Percentiles rank a stretch among this genome's conserved stretches.
Conservation (phyloP, 1,140 invertebrate genomes). For the Glomeris maerens region DNA sequence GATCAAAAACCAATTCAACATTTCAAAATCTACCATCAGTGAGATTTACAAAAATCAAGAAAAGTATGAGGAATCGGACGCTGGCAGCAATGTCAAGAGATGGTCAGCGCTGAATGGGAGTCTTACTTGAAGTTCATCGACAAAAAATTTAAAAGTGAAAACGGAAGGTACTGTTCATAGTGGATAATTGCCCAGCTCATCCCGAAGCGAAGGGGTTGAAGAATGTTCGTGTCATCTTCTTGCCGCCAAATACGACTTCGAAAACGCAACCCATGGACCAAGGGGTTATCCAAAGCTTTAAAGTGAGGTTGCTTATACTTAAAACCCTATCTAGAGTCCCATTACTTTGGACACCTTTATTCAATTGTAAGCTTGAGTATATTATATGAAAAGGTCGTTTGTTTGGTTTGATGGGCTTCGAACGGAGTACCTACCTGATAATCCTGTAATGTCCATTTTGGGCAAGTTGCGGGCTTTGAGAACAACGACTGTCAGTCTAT, state of each 20-base stretch:
- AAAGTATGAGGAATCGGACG: too few relatives aligned
- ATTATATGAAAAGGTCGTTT: too few relatives aligned
- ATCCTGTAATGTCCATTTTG: conserved; percentile 86
- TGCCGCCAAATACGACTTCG: too few relatives aligned
- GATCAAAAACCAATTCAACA: too few relatives aligned
- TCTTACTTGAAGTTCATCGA: conserved; percentile 20
- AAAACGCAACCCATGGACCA: conserved; percentile 1
- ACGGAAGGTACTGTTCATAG: background rate
- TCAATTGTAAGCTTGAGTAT: too few relatives aligned
- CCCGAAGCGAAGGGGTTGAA: conserved; percentile 6
- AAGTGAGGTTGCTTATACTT: too few relatives aligned
- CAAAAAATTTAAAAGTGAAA: too few relatives aligned
- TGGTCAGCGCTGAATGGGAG: conserved; percentile 28
- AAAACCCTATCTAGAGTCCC: too few relatives aligned
- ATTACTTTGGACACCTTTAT: too few relatives aligned
- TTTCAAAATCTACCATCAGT: too few relatives aligned
- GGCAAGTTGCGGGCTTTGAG: conserved; percentile 84
- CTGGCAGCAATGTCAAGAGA: too few relatives aligned
- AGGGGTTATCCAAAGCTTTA: background rate
- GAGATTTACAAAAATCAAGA: too few relatives aligned
- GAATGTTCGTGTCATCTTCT: conserved; percentile 1
- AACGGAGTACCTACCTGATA: conserved; percentile 44
- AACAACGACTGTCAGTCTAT: conserved; percentile 74
- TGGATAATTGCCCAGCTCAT: conserved; percentile 3
- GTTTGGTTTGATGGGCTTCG: background rate